A percentile compares a stretch with the other conserved stretches of the same genome.
phyloP scores from a whole-genome alignment of 2,113 vertebrate genomes.

The Thunnus maccoyii region DNA sequence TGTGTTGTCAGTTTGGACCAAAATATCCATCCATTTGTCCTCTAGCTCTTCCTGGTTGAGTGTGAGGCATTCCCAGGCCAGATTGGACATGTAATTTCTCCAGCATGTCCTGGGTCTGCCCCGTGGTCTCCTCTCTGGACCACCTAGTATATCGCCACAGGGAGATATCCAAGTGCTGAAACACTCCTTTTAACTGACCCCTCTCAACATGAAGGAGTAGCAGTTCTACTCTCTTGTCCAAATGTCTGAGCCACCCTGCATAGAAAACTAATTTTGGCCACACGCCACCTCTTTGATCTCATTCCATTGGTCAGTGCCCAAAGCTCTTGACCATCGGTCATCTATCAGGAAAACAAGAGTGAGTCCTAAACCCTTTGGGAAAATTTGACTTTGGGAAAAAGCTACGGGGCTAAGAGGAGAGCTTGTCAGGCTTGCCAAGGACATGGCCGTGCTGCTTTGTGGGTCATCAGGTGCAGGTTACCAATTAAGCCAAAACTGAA shows the following conservation, averaged over 20 bases:
- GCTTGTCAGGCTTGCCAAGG: no score
- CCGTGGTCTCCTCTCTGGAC: not conserved
- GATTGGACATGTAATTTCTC: not conserved
- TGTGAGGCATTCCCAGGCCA: not conserved
- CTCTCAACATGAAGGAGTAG: not conserved
- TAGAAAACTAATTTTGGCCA: not conserved
- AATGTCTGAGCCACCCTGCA: not conserved
- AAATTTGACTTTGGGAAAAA: not conserved
- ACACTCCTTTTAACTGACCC: not conserved
- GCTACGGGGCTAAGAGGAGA: no score
- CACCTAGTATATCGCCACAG: not conserved
- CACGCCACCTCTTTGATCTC: not conserved
- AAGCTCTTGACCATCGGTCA: not conserved
- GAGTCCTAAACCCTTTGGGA: not conserved
- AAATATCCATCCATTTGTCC: conserved; percentile 1
- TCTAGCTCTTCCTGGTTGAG: not conserved
- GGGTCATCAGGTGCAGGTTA: not conserved
- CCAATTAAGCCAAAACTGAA: not conserved
- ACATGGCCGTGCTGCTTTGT: not conserved
- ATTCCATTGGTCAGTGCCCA: not conserved
- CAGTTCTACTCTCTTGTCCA: not conserved
- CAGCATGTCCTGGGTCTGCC: not conserved
- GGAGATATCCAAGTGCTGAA: not conserved
- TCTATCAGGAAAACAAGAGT: not conserved
- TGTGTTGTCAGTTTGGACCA: not conserved